phyloP scores from a whole-genome alignment of 2,888 invertebrate genomes.

The Eristalinus aeneus region DNA sequence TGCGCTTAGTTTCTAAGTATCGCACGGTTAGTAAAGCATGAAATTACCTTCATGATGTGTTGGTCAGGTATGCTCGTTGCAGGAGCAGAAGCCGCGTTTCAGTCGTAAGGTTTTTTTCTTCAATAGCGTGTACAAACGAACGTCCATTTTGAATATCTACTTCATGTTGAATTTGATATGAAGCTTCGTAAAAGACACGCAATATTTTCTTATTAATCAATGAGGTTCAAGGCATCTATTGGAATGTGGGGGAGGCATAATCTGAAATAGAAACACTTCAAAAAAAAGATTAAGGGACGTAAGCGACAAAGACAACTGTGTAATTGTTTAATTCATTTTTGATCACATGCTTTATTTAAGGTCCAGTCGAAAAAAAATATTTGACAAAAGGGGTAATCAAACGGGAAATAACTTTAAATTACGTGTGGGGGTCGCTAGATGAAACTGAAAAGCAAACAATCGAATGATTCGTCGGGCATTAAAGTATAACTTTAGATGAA shows the following conservation, averaged over 20 bases:
- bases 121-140: not conserved
- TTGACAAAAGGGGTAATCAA: not conserved
- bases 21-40: conserved; percentile 32
- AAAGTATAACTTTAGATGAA: not conserved
- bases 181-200: not conserved
- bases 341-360: not conserved
- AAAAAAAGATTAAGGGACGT: not conserved
- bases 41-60: conserved; percentile 49
- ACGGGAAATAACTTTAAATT: not conserved
- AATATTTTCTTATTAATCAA: not conserved
- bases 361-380: not conserved
- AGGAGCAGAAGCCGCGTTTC: not conserved
- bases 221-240: not conserved
- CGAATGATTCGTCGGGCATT: not conserved
- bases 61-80: conserved; percentile 23
- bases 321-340: not conserved
- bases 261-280: not conserved
- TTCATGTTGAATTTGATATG: not conserved
- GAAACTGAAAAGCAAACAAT: not conserved
- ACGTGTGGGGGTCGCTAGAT: not conserved
- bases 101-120: conserved; percentile 5
- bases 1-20: conserved; percentile 12
- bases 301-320: not conserved
- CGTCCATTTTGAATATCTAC: not conserved
- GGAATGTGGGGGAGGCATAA: not conserved